These are phyloP conservation scores for Odocoileus hemionus DNA, from an alignment of 2,113 vertebrate species.

Conservation along the genomic window DNA sequence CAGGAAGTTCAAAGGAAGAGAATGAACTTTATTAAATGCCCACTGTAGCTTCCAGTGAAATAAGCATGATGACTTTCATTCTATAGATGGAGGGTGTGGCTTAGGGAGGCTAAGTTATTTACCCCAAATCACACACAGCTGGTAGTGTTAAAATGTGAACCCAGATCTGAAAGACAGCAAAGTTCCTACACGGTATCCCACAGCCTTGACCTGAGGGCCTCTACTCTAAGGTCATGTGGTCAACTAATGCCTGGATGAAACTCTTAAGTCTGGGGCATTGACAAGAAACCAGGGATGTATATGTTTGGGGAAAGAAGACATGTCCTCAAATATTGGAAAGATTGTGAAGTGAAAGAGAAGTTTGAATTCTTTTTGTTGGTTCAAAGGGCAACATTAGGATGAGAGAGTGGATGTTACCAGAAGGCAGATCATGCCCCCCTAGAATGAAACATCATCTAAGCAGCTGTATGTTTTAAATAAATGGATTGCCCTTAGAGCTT, in stretches of 20 bases:
- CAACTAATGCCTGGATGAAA: neutral
- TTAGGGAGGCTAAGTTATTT: neutral
- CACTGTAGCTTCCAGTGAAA: neutral
- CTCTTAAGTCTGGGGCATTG: neutral
- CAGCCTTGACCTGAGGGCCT: neutral
- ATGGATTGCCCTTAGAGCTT: neutral
- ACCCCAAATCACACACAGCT: constrained; percentile 37
- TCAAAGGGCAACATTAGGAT: neutral
- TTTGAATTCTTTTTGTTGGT: neutral
- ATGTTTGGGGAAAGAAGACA: neutral
- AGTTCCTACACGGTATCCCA: neutral
- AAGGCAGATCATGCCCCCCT: neutral
- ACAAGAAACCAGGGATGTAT: neutral
- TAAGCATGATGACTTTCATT: neutral
- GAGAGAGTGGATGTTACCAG: neutral
- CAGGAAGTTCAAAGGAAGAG: neutral
- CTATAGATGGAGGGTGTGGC: neutral
- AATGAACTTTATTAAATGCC: neutral
- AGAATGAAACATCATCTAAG: neutral
- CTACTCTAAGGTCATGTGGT: neutral
- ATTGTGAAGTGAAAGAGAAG: neutral
- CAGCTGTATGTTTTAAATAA: neutral
- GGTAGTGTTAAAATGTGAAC: constrained; percentile 5
- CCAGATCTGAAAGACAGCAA: neutral
- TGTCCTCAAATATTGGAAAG: neutral